phyloP scores from a whole-genome alignment of 2,888 invertebrate genomes.

The Hyposoter didymator region DNA sequence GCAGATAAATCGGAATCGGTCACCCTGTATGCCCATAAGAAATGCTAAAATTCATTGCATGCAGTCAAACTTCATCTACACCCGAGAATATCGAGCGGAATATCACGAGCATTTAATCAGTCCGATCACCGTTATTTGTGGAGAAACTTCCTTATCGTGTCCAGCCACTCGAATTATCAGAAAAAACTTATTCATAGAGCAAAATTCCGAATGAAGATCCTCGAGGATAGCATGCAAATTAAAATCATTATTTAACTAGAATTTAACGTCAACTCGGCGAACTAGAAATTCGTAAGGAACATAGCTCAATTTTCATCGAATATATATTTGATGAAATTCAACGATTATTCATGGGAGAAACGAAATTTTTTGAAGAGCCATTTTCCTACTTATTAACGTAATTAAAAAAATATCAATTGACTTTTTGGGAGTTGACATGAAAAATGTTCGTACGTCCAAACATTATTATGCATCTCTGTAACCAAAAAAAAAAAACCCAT shows the following conservation, averaged over 20 bases:
- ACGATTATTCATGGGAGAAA: neutral
- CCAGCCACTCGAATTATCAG: conserved; percentile 18
- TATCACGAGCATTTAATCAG: conserved; percentile 18
- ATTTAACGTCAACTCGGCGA: neutral
- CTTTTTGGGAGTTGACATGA: neutral
- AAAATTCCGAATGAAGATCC: conserved; percentile 2
- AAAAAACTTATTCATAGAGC: conserved; percentile 20
- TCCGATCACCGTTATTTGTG: conserved; percentile 8
- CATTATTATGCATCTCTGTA: neutral
- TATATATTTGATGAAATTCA: neutral
- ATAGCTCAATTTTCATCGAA: neutral
- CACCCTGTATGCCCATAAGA: neutral
- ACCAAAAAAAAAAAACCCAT: neutral
- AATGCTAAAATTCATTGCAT: conserved; percentile 2
- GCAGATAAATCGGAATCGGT: neutral
- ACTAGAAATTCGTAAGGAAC: neutral
- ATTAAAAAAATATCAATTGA: neutral
- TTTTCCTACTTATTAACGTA: neutral
- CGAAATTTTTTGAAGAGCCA: neutral
- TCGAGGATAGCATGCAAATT: conserved; percentile 1
- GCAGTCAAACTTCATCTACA: neutral
- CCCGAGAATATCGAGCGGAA: conserved; percentile 6
- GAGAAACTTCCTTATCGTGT: conserved; percentile 15
- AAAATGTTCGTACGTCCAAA: neutral
- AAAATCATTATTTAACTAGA: conserved; percentile 11